These are phyloP conservation scores for Morus bassanus DNA, from an alignment of 2,797 vertebrate species.

Conservation along the genomic window DNA sequence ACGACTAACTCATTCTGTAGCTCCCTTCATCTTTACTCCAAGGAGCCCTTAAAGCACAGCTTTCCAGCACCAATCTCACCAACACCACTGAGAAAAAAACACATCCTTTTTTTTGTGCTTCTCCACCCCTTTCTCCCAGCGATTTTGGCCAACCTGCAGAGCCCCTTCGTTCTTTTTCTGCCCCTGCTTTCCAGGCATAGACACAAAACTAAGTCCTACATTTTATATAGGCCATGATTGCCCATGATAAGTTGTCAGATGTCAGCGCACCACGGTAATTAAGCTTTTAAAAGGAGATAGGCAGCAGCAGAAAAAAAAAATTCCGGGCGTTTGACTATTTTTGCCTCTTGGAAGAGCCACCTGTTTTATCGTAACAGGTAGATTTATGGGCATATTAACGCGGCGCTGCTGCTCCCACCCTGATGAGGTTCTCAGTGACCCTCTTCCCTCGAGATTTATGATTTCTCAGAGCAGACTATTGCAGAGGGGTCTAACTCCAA, in stretches of 20 bases:
- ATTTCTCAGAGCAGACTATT: background rate
- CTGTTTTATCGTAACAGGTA: constrained; percentile 16
- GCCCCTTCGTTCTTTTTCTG: background rate
- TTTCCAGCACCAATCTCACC: background rate
- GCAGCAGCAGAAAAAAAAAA: background rate
- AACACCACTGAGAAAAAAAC: accelerated
- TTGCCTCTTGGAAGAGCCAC: constrained; percentile 43
- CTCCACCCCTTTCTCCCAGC: background rate
- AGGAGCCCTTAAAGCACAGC: background rate
- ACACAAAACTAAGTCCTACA: background rate
- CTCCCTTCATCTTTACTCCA: background rate
- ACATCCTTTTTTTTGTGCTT: background rate
- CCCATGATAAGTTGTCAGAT: background rate
- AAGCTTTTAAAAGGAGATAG: background rate
- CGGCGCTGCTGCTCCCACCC: constrained; percentile 41
- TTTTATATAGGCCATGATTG: background rate
- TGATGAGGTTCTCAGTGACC: constrained; percentile 53
- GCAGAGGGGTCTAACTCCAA: background rate
- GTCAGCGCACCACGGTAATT: background rate
- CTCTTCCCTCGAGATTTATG: constrained; percentile 36
- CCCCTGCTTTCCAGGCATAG: background rate
- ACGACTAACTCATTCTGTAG: accelerated
- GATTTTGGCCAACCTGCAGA: background rate
- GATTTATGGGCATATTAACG: constrained; percentile 50
- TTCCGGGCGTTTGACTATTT: background rate